These are phyloP conservation scores for Psilopsiagon aymara DNA, from an alignment of 2,113 vertebrate genomes.

Conservation along the genomic window DNA sequence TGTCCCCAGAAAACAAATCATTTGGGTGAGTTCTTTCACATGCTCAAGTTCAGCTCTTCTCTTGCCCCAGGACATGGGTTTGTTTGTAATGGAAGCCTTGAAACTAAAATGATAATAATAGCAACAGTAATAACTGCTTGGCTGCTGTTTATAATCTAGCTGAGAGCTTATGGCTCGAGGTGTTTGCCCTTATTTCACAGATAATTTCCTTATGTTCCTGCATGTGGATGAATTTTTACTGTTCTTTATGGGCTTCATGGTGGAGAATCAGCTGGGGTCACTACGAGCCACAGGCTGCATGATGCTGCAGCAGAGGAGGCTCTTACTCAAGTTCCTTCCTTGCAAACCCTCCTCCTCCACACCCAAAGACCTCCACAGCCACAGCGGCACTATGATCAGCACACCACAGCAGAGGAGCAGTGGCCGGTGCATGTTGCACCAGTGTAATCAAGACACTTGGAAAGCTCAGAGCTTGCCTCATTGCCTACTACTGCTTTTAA, in stretches of 20 bases:
- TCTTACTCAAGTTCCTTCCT: accelerated
- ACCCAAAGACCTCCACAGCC: background rate
- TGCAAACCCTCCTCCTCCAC: background rate
- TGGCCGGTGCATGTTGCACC: background rate
- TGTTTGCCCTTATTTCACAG: background rate
- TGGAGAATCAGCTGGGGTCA: background rate
- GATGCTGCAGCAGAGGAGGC: background rate
- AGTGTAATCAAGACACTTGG: accelerated
- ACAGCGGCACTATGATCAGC: background rate
- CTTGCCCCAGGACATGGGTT: background rate
- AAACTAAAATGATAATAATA: background rate
- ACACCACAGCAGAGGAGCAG: background rate
- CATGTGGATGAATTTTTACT: background rate
- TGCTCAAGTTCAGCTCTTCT: background rate
- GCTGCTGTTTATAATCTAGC: background rate
- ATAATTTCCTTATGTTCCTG: background rate
- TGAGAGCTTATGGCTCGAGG: background rate
- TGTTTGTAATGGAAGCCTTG: background rate
- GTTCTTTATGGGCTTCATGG: background rate
- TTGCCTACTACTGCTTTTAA: background rate
- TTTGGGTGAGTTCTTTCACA: background rate
- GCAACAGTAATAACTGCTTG: background rate
- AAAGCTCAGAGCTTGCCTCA: accelerated
- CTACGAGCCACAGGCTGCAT: accelerated
- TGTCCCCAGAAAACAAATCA: background rate